Percentiles rank a stretch among this genome's conserved stretches.
phyloP scores from a whole-genome alignment of 2,888 invertebrate genomes.

The Amiota minor region DNA sequence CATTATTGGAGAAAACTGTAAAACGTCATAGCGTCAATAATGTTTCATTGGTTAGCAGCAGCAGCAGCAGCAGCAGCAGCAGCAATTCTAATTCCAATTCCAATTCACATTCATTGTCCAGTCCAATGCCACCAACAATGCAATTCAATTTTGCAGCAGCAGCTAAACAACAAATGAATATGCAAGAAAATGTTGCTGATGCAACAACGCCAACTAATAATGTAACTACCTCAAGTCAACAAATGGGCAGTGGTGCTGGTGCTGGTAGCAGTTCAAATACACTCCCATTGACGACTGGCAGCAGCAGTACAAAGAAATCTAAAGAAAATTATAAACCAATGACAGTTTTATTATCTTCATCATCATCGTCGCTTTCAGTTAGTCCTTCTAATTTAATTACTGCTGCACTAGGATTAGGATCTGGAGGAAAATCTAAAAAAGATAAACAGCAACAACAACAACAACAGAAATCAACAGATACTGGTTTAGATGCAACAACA shows the following conservation, averaged over 20 bases:
- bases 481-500: neutral
- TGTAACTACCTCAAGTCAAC: neutral
- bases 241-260: neutral
- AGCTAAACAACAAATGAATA: slow-evolving; percentile 41
- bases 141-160: slow-evolving; percentile 52
- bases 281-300: neutral
- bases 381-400: slow-evolving; percentile 21
- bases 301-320: slow-evolving; percentile 1
- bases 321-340: slow-evolving; percentile 26
- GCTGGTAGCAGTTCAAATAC: neutral
- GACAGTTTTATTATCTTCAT: slow-evolving; percentile 15
- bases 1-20: slow-evolving; percentile 73
- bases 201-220: slow-evolving; percentile 7
- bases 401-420: neutral
- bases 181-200: slow-evolving; percentile 8
- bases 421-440: slow-evolving; percentile 24
- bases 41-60: slow-evolving; percentile 44
- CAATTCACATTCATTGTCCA: neutral
- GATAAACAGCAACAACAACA: slow-evolving; percentile 15
- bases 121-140: slow-evolving; percentile 17
- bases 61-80: slow-evolving; percentile 25
- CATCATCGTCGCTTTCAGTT: slow-evolving; percentile 27
- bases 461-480: slow-evolving; percentile 18
- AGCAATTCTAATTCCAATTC: slow-evolving; percentile 27
- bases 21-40: slow-evolving; percentile 70